These are phyloP conservation scores for Drosophila jambulina DNA, from an alignment of 1,140 invertebrate genomes.

Conservation along the genomic window DNA sequence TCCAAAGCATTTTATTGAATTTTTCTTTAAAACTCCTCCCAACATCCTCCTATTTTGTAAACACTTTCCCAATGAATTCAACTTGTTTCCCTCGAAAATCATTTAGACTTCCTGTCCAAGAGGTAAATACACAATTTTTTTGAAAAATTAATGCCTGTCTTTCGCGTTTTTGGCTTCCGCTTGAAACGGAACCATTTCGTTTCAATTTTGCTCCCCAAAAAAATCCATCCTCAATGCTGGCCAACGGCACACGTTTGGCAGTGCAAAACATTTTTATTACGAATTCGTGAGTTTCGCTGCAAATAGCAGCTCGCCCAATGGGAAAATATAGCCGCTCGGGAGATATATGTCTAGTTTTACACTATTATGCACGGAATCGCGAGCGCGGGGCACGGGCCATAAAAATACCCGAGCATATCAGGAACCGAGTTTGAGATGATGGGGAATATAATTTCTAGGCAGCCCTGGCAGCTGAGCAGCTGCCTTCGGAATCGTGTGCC, in stretches of 20 bases:
- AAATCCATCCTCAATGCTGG: conserved; percentile 42
- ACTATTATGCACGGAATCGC: conserved; percentile 65
- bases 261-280: conserved; percentile 78
- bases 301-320: conserved; percentile 61
- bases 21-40: background rate
- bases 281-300: conserved; percentile 72
- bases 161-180: conserved; percentile 20
- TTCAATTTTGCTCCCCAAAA: conserved; percentile 31
- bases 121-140: conserved; percentile 39
- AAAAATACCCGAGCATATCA: conserved; percentile 72
- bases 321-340: conserved; percentile 35
- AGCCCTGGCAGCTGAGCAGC: conserved; percentile 22
- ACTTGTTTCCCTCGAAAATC: conserved; percentile 22
- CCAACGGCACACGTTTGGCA: conserved; percentile 65
- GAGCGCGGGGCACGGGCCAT: conserved; percentile 53
- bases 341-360: conserved; percentile 58
- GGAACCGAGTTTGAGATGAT: conserved; percentile 25
- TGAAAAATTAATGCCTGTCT: conserved; percentile 40
- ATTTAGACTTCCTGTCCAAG: conserved; percentile 18
- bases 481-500: conserved; percentile 52
- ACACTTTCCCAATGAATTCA: conserved; percentile 35
- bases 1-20: too few species aligned
- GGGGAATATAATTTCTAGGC: conserved; percentile 26
- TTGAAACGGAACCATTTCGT: conserved; percentile 26
- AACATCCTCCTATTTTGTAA: background rate